Percentiles rank a stretch among this genome's conserved stretches.
Evolutionary conservation across 2,113 vertebrate genomes (phyloP).

Genomic region (Neolamprologus sp.): DNA sequence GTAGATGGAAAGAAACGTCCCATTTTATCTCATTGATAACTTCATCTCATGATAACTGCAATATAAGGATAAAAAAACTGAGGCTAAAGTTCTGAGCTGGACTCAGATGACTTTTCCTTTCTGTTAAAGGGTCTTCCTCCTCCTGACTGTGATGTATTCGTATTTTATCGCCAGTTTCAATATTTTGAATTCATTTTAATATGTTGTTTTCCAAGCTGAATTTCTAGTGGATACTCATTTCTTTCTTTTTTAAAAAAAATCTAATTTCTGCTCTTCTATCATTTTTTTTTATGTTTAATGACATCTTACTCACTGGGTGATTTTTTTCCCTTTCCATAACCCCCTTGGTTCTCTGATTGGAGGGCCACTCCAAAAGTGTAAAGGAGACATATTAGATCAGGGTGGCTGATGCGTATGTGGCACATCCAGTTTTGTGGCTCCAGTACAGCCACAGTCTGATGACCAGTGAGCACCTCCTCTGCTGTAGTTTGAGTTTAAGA

Average conservation of each 20-base stretch:
- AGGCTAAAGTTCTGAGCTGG: neutral
- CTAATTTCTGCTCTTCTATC: neutral
- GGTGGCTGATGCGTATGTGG: neutral
- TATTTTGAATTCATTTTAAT: neutral
- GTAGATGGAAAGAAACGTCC: neutral
- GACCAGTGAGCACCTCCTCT: neutral
- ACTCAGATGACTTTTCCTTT: neutral
- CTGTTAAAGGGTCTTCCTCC: neutral
- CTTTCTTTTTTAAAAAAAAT: neutral
- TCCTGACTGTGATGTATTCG: neutral
- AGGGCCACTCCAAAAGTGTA: neutral
- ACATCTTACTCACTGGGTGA: neutral
- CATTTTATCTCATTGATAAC: neutral
- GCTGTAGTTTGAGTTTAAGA: neutral
- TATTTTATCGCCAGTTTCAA: neutral
- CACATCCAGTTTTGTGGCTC: neutral
- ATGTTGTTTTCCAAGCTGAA: neutral
- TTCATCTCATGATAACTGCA: neutral
- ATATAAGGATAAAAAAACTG: neutral
- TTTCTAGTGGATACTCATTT: neutral
- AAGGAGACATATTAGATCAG: neutral
- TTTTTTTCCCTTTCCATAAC: neutral
- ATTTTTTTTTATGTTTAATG: neutral
- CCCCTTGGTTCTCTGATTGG: neutral
- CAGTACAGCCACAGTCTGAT: neutral